Base-by-base conservation (phyloP, 2,888 invertebrate species). In the Polyommatus icarus region DNA sequence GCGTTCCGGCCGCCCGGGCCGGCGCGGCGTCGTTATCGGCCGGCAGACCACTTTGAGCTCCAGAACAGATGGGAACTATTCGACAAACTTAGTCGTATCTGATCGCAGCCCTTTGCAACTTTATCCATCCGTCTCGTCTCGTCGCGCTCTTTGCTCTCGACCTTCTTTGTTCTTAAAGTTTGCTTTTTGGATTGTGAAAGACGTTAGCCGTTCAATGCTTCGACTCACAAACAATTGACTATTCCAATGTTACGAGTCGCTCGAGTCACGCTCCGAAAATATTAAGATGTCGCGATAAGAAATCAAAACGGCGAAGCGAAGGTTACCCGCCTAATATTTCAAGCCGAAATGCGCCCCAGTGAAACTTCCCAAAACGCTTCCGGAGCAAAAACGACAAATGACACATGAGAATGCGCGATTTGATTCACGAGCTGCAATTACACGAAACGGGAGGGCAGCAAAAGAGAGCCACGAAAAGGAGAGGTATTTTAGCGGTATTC, bases 401-500 rank as follows among this genome's bases (percentile, higher is more conserved):
- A 67, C 18, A 61, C 29, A 67, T 18, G 32, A 67, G 29, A 67
- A 18, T 67, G 67, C 18, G 32, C 32, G 29, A 67, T 67, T 29
- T 29, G 67, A 67, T 67, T 67, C 67, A 67, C 67, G 32, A 67
- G 29, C 73, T 73, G 73, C 46, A 46, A 73, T 73, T 32, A 50
- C 18, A 29, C 50, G 24, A 40, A 50, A 15, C 50, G 29, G 18
- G 54, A 75, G 54, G 5, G 46, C 75, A 40, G 50, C 24, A 54
- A 54, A 29, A 54, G 75, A 29, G 15, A 24, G 50, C 50, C 18
- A 54, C 29, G 15, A 75, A 29, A 29, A 24, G 24, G 36, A 6
- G 8, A 54, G 15, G 20, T 40, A 40, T 72, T 72, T 20, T n/a
- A 40, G 6, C 40, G 75, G 29, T 54, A 29, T 54, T 75, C 8